Evolutionary conservation across 2,797 vertebrate genomes (phyloP).

Genomic region (Anguilla marmorata): DNA sequence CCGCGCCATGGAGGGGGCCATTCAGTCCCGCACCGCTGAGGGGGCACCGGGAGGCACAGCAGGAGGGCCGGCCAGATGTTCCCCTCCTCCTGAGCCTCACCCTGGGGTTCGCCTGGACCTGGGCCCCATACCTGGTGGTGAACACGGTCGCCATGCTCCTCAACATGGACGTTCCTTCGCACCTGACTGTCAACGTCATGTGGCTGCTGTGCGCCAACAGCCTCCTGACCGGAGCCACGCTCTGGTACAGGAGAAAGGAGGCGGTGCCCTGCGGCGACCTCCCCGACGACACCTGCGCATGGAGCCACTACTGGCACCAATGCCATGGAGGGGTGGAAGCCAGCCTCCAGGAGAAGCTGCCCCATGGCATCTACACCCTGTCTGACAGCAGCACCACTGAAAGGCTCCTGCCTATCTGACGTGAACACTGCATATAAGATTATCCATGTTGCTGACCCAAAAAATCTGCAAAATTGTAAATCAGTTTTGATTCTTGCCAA

Average conservation of each 20-base stretch:
- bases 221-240: conserved; percentile 53
- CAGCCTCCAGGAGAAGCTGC: not conserved
- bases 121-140: conserved; percentile 64
- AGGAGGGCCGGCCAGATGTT: conserved; percentile 2
- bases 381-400: not conserved
- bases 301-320: conserved; percentile 64
- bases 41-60: not conserved
- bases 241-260: conserved; percentile 58
- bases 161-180: conserved; percentile 58
- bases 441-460: not conserved
- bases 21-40: not conserved
- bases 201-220: conserved; percentile 72
- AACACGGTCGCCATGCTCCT: conserved; percentile 42
- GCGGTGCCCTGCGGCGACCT: conserved; percentile 48
- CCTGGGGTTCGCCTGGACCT: conserved; percentile 59
- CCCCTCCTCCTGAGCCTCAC: conserved; percentile 60
- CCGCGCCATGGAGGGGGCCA: conserved; percentile 34
- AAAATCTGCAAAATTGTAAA: not conserved
- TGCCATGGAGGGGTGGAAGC: conserved; percentile 46
- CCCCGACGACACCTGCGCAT: conserved; percentile 64
- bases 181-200: conserved; percentile 65
- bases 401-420: conserved; percentile 18
- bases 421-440: not conserved
- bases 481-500: too few relatives aligned
- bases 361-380: conserved; percentile 7